phyloP scores from a whole-genome alignment of 2,113 vertebrate species.

The Saguinus imperator region DNA sequence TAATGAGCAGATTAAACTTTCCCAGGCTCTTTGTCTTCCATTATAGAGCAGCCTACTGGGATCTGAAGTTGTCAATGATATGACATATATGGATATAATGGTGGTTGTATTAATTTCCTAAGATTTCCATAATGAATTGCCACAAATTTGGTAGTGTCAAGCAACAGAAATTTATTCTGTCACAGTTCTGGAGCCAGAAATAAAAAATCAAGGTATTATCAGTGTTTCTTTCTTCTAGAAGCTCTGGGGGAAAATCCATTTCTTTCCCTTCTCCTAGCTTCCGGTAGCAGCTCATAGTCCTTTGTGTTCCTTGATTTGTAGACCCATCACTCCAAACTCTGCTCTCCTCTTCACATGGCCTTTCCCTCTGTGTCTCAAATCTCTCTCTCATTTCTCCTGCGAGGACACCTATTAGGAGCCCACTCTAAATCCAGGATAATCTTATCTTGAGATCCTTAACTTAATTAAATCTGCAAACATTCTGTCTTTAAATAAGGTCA shows the following conservation, averaged over 20 bases:
- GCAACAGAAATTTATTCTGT: neutral
- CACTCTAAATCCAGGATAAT: neutral
- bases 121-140: neutral
- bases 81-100: neutral
- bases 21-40: neutral
- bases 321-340: neutral
- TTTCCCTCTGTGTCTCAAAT: neutral
- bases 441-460: neutral
- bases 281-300: too few species aligned
- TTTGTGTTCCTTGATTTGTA: neutral
- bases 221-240: neutral
- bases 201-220: neutral
- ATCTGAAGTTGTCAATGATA: neutral
- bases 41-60: neutral
- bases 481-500: neutral
- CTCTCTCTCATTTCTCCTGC: neutral
- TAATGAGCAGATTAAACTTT: neutral
- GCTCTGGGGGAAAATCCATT: neutral
- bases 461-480: neutral
- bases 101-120: neutral
- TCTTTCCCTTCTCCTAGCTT: neutral
- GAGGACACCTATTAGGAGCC: neutral
- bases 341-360: neutral
- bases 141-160: neutral
- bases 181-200: neutral